phyloP scores from a whole-genome alignment of 2,113 vertebrate species.

The Atractosteus spatula region DNA sequence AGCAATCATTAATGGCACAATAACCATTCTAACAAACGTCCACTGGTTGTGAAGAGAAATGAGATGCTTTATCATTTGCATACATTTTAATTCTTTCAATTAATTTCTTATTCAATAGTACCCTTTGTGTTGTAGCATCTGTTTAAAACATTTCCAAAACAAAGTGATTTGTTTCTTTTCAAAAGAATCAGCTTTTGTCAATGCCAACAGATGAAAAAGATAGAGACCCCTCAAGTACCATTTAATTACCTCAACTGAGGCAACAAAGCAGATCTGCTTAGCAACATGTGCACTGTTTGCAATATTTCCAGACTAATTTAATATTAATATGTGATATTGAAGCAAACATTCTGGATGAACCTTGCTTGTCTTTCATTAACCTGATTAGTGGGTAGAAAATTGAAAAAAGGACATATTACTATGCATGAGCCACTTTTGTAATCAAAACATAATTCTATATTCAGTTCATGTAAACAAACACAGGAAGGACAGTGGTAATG shows the following conservation, averaged over 20 bases:
- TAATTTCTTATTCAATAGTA: too few species aligned
- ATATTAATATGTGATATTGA: background rate
- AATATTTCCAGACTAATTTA: background rate
- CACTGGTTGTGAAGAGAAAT: too few species aligned
- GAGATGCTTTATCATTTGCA: too few species aligned
- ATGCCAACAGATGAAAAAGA: background rate
- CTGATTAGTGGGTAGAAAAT: background rate
- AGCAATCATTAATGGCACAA: too few species aligned
- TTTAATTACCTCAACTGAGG: background rate
- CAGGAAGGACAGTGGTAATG: too few species aligned
- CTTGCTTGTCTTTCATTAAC: background rate
- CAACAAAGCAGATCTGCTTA: background rate
- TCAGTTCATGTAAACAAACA: background rate
- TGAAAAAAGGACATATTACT: background rate
- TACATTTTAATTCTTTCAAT: too few species aligned
- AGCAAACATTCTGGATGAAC: background rate
- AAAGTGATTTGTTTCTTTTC: too few species aligned
- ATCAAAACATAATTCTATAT: background rate
- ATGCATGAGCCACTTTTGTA: background rate
- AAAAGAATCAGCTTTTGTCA: background rate
- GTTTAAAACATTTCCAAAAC: too few species aligned
- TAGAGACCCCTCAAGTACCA: background rate
- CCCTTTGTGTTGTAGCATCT: too few species aligned
- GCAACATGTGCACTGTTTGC: background rate
- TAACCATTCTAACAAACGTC: too few species aligned